These are phyloP conservation scores for Phataginus tricuspis DNA, from an alignment of 2,797 vertebrate species.

Conservation along the genomic window DNA sequence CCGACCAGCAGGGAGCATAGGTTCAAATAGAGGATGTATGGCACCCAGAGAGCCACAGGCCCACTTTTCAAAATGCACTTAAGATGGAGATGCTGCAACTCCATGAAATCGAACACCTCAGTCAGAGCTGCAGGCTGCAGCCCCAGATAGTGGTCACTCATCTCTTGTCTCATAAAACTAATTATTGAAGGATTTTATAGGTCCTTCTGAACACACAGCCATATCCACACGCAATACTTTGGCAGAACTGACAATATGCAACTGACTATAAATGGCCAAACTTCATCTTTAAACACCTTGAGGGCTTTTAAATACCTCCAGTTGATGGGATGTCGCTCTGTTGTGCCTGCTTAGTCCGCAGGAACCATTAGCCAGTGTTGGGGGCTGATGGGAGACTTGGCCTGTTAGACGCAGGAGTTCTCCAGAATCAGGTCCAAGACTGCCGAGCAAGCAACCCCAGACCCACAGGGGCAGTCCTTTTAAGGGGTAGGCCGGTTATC, in stretches of 20 bases:
- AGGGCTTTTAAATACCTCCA: neutral
- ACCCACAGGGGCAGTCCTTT: neutral
- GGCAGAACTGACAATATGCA: neutral
- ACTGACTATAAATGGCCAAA: neutral
- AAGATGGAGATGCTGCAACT: neutral
- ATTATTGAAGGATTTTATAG: fast-evolving
- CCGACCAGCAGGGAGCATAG: neutral
- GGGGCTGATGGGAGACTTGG: fast-evolving
- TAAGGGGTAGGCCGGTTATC: neutral
- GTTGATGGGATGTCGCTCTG: fast-evolving
- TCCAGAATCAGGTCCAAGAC: neutral
- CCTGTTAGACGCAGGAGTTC: no score
- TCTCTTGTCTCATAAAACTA: neutral
- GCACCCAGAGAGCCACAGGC: neutral
- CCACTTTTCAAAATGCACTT: neutral
- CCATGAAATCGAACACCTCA: neutral
- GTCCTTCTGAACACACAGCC: neutral
- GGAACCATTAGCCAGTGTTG: neutral
- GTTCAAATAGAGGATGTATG: neutral
- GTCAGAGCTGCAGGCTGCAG: neutral
- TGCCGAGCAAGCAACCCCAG: fast-evolving
- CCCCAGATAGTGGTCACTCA: fast-evolving
- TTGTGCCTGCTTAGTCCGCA: fast-evolving
- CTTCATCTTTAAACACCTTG: neutral
- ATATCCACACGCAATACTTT: fast-evolving